A percentile compares a stretch with the other conserved stretches of the same genome.
Conservation (phyloP, 2,113 vertebrate genomes). For the Rhabdomys dilectus region DNA sequence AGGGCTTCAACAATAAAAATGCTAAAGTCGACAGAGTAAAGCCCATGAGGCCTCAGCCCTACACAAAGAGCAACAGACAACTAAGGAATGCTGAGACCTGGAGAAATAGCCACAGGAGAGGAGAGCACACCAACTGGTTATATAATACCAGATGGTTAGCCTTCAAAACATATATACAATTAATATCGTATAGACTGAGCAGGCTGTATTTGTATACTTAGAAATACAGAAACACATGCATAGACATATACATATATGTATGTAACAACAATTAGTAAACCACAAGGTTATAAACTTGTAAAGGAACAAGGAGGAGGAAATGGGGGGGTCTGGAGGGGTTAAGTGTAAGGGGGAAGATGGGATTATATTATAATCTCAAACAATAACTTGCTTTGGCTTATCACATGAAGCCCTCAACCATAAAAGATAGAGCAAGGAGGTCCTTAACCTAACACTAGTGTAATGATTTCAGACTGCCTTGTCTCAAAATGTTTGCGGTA, state of each 20-base stretch:
- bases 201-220: background rate
- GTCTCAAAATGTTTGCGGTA: background rate
- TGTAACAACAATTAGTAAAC: too few relatives aligned
- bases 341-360: background rate
- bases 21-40: background rate
- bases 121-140: background rate
- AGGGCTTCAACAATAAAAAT: background rate
- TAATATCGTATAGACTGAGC: background rate
- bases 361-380: background rate
- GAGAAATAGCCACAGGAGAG: background rate
- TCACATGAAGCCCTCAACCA: background rate
- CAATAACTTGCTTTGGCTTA: background rate
- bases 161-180: background rate
- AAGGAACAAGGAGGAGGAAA: background rate
- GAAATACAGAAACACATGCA: background rate
- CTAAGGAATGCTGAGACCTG: background rate
- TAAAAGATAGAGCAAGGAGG: background rate
- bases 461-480: background rate
- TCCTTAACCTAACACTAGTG: background rate
- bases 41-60: background rate
- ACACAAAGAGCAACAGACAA: background rate
- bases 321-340: background rate
- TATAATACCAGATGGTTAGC: background rate
- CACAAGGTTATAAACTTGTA: background rate
- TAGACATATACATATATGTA: background rate